These are phyloP conservation scores for Notamacropus eugenii DNA, from an alignment of 2,797 vertebrate species.

Conservation along the genomic window DNA sequence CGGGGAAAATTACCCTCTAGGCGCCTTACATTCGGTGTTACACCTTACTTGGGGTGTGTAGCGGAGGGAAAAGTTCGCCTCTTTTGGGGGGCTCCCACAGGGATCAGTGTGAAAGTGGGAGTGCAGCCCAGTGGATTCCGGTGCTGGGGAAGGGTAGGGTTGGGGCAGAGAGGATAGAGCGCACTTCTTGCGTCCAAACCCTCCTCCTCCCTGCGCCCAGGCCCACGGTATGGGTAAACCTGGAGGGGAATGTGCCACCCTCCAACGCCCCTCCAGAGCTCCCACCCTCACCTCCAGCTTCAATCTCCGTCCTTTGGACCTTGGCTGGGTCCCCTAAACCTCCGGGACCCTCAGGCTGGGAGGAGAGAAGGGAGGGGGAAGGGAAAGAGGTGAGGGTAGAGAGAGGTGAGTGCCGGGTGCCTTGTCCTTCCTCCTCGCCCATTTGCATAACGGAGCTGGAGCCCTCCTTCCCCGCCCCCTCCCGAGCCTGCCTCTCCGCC, in stretches of 20 bases:
- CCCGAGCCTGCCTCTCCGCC: background rate
- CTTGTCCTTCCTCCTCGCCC: background rate
- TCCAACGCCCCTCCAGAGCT: background rate
- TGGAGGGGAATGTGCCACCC: background rate
- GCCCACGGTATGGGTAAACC: background rate
- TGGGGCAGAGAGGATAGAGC: background rate
- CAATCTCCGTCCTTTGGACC: background rate
- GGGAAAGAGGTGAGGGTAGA: background rate
- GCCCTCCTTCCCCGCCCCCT: constrained; percentile 61
- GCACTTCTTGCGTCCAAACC: no score
- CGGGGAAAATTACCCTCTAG: accelerated
- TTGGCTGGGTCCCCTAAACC: background rate
- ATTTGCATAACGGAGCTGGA: constrained; percentile 71
- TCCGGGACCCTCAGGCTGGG: background rate
- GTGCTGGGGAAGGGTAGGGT: background rate
- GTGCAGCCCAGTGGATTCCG: background rate
- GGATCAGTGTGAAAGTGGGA: background rate
- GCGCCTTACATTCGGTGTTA: background rate
- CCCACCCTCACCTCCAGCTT: background rate
- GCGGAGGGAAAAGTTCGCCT: no score
- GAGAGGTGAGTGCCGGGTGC: background rate
- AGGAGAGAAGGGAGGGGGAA: no score
- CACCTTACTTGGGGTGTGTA: background rate
- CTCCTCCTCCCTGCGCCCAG: background rate
- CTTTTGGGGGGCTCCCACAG: background rate